Evolutionary conservation across 1,140 invertebrate genomes (phyloP).

Genomic region (Drosophila ohnishii): DNA sequence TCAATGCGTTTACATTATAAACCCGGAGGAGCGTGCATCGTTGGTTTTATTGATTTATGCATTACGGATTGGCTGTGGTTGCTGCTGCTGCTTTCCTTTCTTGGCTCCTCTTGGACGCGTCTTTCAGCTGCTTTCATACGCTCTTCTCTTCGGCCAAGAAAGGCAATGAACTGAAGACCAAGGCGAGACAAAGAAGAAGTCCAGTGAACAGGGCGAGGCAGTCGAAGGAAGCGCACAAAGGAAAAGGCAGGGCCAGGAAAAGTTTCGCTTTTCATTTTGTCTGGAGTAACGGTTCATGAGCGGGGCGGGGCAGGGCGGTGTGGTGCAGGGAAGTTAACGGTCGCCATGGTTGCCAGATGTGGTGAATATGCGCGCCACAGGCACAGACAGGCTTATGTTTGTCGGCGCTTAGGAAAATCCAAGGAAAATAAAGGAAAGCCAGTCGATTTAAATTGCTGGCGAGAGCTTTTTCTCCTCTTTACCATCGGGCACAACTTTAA

Average conservation of each 20-base stretch:
- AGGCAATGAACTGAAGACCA: constrained; percentile 64
- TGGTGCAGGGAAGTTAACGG: constrained; percentile 37
- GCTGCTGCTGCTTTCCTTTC: constrained; percentile 31
- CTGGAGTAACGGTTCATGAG: constrained; percentile 55
- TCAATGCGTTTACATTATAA: constrained; percentile 10
- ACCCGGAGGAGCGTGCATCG: constrained; percentile 8
- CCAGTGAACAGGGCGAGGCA: constrained; percentile 54
- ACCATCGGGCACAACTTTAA: constrained; percentile 30
- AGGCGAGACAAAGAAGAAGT: constrained; percentile 50
- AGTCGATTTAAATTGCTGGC: constrained; percentile 19
- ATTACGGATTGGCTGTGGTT: constrained; percentile 26
- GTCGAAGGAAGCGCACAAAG: constrained; percentile 41
- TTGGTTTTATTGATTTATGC: constrained; percentile 56
- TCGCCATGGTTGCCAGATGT: constrained; percentile 59
- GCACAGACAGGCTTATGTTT: constrained; percentile 16
- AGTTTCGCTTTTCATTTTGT: constrained; percentile 74
- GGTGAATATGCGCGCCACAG: constrained; percentile 58
- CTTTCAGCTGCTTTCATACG: constrained; percentile 4
- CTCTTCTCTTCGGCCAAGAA: constrained; percentile 23
- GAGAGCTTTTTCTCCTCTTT: constrained; percentile 31
- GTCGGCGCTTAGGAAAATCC: constrained; percentile 13
- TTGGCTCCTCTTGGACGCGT: constrained; percentile 12
- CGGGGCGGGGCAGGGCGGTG: constrained; percentile 4
- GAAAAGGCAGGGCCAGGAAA: constrained; percentile 47
- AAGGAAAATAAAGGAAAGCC: constrained; percentile 18